Base-by-base conservation (phyloP, 2,797 vertebrate species). In the Meda fulgida region DNA sequence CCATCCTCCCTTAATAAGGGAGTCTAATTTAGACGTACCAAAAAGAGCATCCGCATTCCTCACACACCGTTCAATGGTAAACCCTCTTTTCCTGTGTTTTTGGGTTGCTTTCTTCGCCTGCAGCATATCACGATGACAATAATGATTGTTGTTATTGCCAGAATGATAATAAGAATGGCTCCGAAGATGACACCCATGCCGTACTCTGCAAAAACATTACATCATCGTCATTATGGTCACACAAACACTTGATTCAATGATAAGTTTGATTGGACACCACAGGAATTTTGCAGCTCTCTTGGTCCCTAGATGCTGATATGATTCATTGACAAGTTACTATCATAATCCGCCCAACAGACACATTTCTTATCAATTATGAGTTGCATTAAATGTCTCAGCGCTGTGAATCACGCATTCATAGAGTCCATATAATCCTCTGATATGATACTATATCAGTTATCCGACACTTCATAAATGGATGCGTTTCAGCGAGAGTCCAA, bases 151-250 rank as follows among this genome's bases (percentile, higher is more conserved):
- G 90, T 84, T 9, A 96, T 76, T 31, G 95, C 67, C 7, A 93
- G 85, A 2, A 96, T 48, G 71, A 94, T 87, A 60, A 94, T 40
- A 1, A 94, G 73, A 84, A 94, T 89, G 73, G 92, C 87, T 19
- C 91, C 91, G 40, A 92, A 90, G 7, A 97, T 94, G 48, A 94
- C 92, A 60, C 92, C 93, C 31, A 92, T 60, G 29, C 95, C 92
- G 0, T 95, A 96, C 26, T 92, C 97, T 98, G 93, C 10, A 83
- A 78, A 78, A 72, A 67, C 31, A 83, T 67, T 14, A 18, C 31
- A 65, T 40, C 36, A 34, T 23, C 65, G 0, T 69, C 9, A 55
- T 84, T 84, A 79, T 3, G 10, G 48, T 65, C 55, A 65, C 14
- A 66, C 51, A 46, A 43, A 48, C 36, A 48, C 8, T 72, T 19